Percentiles rank a stretch among this genome's conserved stretches.
Evolutionary conservation across 2,797 vertebrate genomes (phyloP).

Genomic region (Argya squamiceps): DNA sequence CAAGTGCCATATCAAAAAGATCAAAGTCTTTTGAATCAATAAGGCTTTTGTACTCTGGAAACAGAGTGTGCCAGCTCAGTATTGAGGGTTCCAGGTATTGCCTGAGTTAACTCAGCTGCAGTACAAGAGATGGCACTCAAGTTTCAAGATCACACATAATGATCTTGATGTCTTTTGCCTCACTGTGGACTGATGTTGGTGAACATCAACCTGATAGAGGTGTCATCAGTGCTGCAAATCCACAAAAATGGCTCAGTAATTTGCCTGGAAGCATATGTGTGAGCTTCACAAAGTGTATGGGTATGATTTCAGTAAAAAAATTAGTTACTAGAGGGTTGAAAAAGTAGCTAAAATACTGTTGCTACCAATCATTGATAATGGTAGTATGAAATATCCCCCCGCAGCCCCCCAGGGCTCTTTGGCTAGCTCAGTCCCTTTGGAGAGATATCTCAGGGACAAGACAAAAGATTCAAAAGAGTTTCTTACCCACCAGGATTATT

Average conservation of each 20-base stretch:
- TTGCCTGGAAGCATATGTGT: not conserved
- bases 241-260: not conserved
- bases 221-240: not conserved
- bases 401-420: no score
- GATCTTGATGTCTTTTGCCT: not conserved
- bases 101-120: not conserved
- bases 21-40: not conserved
- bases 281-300: not conserved
- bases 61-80: not conserved
- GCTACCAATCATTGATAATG: not conserved
- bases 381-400: not conserved
- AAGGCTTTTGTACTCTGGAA: not conserved
- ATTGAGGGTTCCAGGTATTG: not conserved
- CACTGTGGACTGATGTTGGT: not conserved
- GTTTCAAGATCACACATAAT: not conserved
- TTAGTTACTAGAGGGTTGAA: not conserved
- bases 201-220: not conserved
- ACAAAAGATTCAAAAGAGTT: no score
- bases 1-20: not conserved
- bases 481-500: no score
- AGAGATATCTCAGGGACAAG: no score
- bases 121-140: not conserved
- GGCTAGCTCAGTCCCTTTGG: no score
- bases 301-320: not conserved
- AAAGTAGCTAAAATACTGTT: not conserved